Conservation (phyloP, 2,797 vertebrate species). For the Adelosebastes latens region DNA sequence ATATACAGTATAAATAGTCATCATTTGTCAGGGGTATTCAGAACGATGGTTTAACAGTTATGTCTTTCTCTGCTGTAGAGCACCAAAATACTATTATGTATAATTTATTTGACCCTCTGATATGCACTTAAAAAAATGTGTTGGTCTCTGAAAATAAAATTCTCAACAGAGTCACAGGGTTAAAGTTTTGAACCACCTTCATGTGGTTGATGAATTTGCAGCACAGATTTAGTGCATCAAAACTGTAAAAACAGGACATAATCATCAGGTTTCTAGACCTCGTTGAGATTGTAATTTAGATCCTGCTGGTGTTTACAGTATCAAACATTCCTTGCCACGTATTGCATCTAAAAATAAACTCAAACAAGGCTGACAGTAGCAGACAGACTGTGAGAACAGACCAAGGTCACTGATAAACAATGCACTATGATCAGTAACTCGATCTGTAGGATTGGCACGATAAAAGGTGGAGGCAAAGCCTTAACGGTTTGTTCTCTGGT, state of each 20-base stretch:
- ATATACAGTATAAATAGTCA: conserved; percentile 39
- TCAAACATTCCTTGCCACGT: neutral
- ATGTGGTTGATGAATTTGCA: neutral
- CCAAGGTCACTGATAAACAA: conserved; percentile 70
- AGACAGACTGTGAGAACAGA: conserved; percentile 10
- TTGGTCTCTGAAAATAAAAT: neutral
- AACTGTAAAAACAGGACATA: neutral
- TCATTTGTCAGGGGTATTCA: conserved; percentile 9
- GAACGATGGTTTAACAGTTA: neutral
- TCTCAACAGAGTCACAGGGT: neutral
- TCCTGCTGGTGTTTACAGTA: neutral
- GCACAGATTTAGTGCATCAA: neutral
- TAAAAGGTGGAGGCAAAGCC: neutral
- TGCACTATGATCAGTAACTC: conserved; percentile 46
- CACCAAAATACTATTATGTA: neutral
- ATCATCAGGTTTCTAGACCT: neutral
- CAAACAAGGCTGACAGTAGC: conserved; percentile 18
- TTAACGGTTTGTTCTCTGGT: neutral
- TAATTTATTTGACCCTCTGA: neutral
- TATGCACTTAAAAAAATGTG: neutral
- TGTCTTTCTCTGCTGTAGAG: neutral
- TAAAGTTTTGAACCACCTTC: neutral
- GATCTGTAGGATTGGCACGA: conserved; percentile 31
- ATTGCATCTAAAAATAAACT: conserved; percentile 43
- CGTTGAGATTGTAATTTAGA: neutral